A percentile compares a stretch with the other conserved stretches of the same genome.
Evolutionary conservation across 2,113 vertebrate species (phyloP).

Genomic region (Verasper variegatus): DNA sequence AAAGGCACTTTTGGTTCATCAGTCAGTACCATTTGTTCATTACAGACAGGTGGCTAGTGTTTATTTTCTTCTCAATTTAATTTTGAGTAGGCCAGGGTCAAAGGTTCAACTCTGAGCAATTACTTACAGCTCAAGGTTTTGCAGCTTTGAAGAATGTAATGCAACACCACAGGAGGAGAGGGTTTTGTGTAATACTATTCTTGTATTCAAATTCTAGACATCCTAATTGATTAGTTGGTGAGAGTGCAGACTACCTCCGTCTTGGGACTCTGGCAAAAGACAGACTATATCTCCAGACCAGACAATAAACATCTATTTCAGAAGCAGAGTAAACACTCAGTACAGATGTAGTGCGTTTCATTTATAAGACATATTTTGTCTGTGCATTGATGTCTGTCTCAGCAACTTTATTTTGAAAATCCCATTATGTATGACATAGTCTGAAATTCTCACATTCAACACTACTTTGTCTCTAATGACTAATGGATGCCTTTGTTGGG

Average conservation of each 20-base stretch:
- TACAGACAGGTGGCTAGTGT: conserved; percentile 55
- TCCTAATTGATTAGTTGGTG: conserved; percentile 15
- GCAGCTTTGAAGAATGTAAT: conserved; percentile 64
- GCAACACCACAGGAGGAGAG: conserved; percentile 58
- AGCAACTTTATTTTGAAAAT: background rate
- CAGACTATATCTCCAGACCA: conserved; percentile 26
- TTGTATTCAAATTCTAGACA: conserved; percentile 1
- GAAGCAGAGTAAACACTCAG: background rate
- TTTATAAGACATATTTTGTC: background rate
- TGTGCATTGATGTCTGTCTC: too few relatives aligned
- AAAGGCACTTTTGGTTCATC: conserved; percentile 4
- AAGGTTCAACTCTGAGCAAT: conserved; percentile 62
- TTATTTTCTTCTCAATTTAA: conserved; percentile 58
- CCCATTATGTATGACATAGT: background rate
- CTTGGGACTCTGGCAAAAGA: conserved; percentile 14
- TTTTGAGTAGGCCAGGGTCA: conserved; percentile 38
- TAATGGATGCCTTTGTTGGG: background rate
- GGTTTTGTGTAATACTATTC: background rate
- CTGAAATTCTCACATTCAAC: too few relatives aligned
- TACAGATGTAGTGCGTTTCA: background rate
- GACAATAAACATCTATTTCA: conserved; percentile 11
- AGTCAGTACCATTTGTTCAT: conserved; percentile 37
- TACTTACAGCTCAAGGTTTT: conserved; percentile 64
- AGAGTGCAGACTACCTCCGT: background rate
- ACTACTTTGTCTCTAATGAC: background rate